Evolutionary conservation across 2,113 vertebrate genomes (phyloP).

Genomic region (cattle (Bos taurus)): ARS-UCD2.0 NC_037333.1:20570001-20570500

Average conservation of each 20-base stretch:
- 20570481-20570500: background rate
- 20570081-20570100: background rate
- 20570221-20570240: background rate
- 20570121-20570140: background rate
- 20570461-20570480: background rate
- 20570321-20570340: background rate
- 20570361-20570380: background rate
- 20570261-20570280: background rate
- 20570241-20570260: background rate
- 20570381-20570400: background rate
- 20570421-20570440: background rate
- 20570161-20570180: background rate
- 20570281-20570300: background rate
- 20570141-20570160: background rate
- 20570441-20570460: background rate
- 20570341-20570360: background rate
- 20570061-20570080: background rate
- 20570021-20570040: background rate
- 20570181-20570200: background rate
- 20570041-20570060: background rate
- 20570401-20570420: background rate
- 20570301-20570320: background rate
- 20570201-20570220: background rate
- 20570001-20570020: background rate
- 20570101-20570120: background rate